Evolutionary conservation across 2,113 vertebrate species (phyloP), one percentile per base, ranked within the genome.

Genomic region (Mus pahari): DNA sequence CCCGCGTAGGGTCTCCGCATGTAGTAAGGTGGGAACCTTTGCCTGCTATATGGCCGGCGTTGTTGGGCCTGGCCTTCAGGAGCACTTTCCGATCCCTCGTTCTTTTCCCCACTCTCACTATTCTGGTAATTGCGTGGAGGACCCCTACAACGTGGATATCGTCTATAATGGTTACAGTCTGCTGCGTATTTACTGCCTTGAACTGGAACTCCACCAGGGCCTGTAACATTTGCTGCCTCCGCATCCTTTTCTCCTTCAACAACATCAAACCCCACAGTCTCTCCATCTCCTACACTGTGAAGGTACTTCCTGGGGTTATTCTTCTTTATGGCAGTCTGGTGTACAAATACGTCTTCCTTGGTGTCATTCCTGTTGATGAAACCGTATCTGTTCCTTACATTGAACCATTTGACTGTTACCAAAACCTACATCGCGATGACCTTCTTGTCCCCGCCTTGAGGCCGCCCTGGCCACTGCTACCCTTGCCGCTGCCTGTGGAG

Each of bases 241-340:
- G 99, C 99, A 64, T 99, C 99, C 99, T 99, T 99, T 98, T 99
- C 99, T 98, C 99, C 99, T 97, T 99, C 99, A 96, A 99, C 99
- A 98, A 99, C 99, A 98, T 99, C 99, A 98, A 99, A 99, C 98
- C 99, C 99, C 99, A 99, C 99, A 98, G 99, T 99, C 98, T 99
- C 99, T 98, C 99, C 99, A 98, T 99, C 99, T 98, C 99, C 99
- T 98, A 99, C 99, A 98, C 99, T 99, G 99, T 99, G 99, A 98
- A 99, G 99, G 99, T 99, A 99, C 99, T 99, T 99, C 98, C 99
- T 99, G 98, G 99, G 99, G 98, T 99, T 99, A 98, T 99, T 99
- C 99, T 99, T 99, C 98, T 99, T 99, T 98, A 99, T 99, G 98
- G 99, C 99, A 98, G 99, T 99, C 99, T 99, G 97, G 97, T 92